Evolutionary conservation across 2,113 vertebrate species (phyloP), one percentile per base, ranked within the genome.

Genomic region (Lampris incognitus): DNA sequence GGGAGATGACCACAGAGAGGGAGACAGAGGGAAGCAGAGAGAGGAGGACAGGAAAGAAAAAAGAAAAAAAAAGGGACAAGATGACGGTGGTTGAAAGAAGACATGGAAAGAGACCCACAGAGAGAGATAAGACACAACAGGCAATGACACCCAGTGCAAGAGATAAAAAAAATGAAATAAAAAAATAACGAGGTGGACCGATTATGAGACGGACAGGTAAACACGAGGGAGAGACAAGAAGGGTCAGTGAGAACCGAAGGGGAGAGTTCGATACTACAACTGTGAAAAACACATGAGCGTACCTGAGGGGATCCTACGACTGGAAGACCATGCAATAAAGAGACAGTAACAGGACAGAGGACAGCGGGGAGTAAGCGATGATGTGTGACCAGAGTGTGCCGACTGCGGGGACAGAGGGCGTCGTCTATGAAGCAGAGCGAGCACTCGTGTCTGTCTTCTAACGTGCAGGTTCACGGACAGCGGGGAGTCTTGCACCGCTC

Each of bases 281-380:
- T 84, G 71, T 42, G 58, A 81, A 78, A 84, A 74, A 58, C 66
- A 71, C 46, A 78, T 9, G 72, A 63, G 60, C 52, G 65, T 40
- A 40, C 37, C 36, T 36, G 62, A 66, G 36, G 4, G 74, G 74
- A 54, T 78, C 41, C 13, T 52, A 69, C 39, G 79, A 73, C 69
- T 67, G 57, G 74, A 62, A 72, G 68, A 81, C 9, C 86, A 89
- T 89, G 83, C 83, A 72, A 39, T 61, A 72, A 70, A 72, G 55
- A 58, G 67, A 70, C 64, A 59, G 61, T 9, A 7, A 63, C 37
- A 50, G 36, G 54, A 67, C 54, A 85, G 66, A 49, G 49, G 67
- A 77, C 38, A 75, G 66, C 1, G 65, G 61, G 73, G 64, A 37
- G 66, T 50, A 74, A 60, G 73, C 42, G 74, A 74, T 48, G 41